Evolutionary conservation across 1,140 invertebrate species (phyloP), one percentile per base, ranked within the genome.

Genomic region (Trichoplusia ni): DNA sequence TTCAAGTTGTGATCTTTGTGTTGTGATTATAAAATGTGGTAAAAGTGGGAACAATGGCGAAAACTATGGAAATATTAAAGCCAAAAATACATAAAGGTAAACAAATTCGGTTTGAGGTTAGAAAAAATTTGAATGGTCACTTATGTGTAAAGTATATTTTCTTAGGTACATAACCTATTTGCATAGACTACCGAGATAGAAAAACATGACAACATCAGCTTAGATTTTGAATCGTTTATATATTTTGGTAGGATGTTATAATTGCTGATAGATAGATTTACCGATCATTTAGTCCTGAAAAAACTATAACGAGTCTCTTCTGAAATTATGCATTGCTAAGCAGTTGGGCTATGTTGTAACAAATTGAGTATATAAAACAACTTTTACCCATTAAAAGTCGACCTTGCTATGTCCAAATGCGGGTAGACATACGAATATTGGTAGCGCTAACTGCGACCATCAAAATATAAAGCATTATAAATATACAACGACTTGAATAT

Each of bases 321-420:
- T 8, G 25, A 47, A 27, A 47, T 47, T 29, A 47, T 14, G 44
- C 13, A 47, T 47, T 47, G 25, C 44, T n/a, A 29, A 47, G 31
- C n/a, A n/a, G n/a, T n/a, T n/a, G n/a, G n/a, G n/a, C n/a, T 25
- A 47, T 47, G 25, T 47, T 47, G 25, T 31, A 47, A 47, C 31
- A 29, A 29, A 47, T 29, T 47, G 25, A 16, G 44, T n/a, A n/a
- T 47, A 47, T 47, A 31, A 47, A 47, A 47, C 44, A 47, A 47
- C 44, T 47, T 47, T 47, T 47, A 47, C 44, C 40, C 23, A 47
- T 47, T 47, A 31, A 31, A 47, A 29, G 44, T 18, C 44, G 44
- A 47, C 44, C 44, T 47, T 47, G 44, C 25, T 23, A 14, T 29
- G 6, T n/a, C 44, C 44, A 47, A 47, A 47, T 47, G 44, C 44